These are phyloP conservation scores for Geococcyx californianus DNA, from an alignment of 2,113 vertebrate species.

Conservation along the genomic window DNA sequence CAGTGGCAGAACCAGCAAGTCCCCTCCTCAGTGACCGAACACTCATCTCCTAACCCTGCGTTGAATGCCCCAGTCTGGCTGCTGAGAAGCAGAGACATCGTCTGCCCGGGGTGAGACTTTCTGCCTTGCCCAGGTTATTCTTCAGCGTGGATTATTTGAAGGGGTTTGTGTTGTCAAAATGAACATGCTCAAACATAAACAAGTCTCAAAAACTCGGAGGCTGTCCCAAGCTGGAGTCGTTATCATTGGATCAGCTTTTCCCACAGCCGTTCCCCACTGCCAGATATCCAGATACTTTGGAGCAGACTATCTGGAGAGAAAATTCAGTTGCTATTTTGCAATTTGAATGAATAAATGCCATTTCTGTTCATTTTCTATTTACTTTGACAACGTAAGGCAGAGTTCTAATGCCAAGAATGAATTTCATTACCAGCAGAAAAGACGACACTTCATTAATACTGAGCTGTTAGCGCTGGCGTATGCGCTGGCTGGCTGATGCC, in stretches of 20 bases:
- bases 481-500: slow-evolving; percentile 32
- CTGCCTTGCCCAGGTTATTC: not conserved
- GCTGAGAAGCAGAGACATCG: not conserved
- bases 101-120: fast-evolving
- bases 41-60: not conserved
- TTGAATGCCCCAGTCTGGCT: fast-evolving
- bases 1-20: not conserved
- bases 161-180: not conserved
- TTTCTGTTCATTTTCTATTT: slow-evolving; percentile 55
- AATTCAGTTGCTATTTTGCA: slow-evolving; percentile 50
- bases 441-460: slow-evolving; percentile 62
- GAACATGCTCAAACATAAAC: not conserved
- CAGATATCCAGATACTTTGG: not conserved
- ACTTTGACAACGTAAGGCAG: slow-evolving; percentile 37
- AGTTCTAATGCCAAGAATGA: slow-evolving; percentile 47
- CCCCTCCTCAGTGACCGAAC: not conserved
- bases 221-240: not conserved
- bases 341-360: slow-evolving; percentile 56
- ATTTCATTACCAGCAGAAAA: slow-evolving; percentile 47
- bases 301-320: not conserved
- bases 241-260: not conserved
- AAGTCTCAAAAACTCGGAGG: not conserved
- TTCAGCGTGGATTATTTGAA: not conserved
- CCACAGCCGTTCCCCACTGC: not conserved
- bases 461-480: slow-evolving; percentile 57